Percentiles rank a stretch among this genome's conserved stretches.
These are phyloP conservation scores for Poecilia gillii DNA, from an alignment of 2,797 vertebrate species.

Conservation along the genomic window DNA sequence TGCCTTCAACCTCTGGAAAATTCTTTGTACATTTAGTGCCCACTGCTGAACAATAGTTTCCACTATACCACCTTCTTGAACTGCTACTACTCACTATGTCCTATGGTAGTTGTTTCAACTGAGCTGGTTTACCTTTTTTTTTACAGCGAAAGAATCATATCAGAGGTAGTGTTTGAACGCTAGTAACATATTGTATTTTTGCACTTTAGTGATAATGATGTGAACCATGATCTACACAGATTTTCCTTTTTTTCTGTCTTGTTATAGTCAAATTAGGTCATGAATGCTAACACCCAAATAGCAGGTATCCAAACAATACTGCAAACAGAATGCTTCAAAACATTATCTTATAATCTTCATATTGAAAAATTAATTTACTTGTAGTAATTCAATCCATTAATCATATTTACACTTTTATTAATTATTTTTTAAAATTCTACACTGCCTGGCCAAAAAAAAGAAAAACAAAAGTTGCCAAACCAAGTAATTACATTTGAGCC, in stretches of 20 bases:
- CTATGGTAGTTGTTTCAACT: not conserved
- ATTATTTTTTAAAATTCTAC: not conserved
- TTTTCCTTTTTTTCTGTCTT: not conserved
- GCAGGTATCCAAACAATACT: not conserved
- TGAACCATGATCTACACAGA: not conserved
- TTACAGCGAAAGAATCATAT: not conserved
- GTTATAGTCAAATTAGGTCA: not conserved
- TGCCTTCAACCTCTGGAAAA: not conserved
- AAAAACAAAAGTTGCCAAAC: not conserved
- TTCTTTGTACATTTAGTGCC: not conserved
- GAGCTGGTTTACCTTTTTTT: not conserved
- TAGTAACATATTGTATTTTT: not conserved
- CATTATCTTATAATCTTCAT: not conserved
- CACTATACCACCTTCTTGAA: not conserved
- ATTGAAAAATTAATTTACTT: not conserved
- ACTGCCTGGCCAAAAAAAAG: not conserved
- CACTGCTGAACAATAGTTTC: not conserved
- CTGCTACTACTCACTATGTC: not conserved
- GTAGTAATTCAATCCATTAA: not conserved
- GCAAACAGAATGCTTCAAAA: not conserved
- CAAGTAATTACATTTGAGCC: not conserved
- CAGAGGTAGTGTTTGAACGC: not conserved
- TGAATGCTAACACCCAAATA: not conserved
- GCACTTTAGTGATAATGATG: not conserved
- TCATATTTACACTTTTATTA: not conserved